Evolutionary conservation across 2,888 invertebrate genomes (phyloP).

Genomic region (Perithous albicinctus): DNA sequence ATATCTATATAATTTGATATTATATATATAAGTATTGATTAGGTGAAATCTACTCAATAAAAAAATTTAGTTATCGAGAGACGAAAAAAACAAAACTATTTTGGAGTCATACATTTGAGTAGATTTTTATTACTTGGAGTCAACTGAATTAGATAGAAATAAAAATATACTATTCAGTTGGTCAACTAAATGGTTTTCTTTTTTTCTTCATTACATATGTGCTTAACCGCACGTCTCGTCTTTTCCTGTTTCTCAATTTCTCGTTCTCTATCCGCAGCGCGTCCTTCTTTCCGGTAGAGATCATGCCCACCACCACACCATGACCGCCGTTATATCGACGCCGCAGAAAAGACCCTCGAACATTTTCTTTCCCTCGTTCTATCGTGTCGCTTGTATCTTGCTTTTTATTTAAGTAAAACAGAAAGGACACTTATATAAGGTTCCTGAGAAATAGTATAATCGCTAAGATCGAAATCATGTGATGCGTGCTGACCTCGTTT

Average conservation of each 20-base stretch:
- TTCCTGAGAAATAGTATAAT: conserved; percentile 47
- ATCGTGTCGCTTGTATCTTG: conserved; percentile 3
- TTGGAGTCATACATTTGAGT: too few relatives aligned
- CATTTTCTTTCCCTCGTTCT: conserved; percentile 1
- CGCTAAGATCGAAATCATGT: conserved; percentile 19
- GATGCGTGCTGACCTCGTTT: conserved; percentile 3
- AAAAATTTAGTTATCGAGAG: too few relatives aligned
- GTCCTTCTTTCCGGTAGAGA: conserved; percentile 13
- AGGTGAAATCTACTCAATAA: too few relatives aligned
- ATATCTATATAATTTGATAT: too few relatives aligned
- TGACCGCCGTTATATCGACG: not conserved
- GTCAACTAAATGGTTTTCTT: not conserved
- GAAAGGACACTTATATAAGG: conserved; percentile 11
- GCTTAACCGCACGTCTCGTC: conserved; percentile 11
- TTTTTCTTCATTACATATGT: not conserved
- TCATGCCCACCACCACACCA: conserved; percentile 9
- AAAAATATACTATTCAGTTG: too few relatives aligned
- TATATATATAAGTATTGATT: too few relatives aligned
- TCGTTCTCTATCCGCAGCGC: not conserved
- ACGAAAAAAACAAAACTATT: too few relatives aligned
- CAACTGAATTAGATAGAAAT: too few relatives aligned
- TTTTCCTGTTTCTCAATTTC: conserved; percentile 1
- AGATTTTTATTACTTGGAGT: too few relatives aligned
- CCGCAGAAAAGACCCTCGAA: conserved; percentile 12
- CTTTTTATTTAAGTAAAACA: conserved; percentile 33